These are phyloP conservation scores for Chamaea fasciata DNA, from an alignment of 2,113 vertebrate species.

Conservation along the genomic window DNA sequence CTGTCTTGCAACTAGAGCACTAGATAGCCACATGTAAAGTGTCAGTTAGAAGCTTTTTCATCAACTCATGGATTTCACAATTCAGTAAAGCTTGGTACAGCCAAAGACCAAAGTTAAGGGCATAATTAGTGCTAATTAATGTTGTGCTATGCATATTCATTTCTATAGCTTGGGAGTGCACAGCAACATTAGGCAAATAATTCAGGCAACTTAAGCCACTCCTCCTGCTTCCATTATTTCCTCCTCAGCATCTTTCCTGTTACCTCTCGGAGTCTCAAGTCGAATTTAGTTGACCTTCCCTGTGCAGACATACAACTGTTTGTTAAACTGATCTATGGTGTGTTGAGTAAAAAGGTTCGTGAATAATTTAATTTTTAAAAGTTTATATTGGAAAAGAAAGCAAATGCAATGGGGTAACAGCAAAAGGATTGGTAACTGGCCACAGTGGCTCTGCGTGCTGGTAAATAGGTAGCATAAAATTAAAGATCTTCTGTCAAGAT, in stretches of 20 bases:
- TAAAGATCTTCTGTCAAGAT: neutral
- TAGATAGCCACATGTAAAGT: neutral
- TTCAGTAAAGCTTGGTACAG: neutral
- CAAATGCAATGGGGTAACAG: neutral
- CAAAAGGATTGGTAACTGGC: neutral
- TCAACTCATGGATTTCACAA: neutral
- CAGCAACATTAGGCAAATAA: neutral
- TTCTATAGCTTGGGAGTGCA: constrained; percentile 28
- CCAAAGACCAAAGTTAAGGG: neutral
- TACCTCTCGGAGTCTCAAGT: neutral
- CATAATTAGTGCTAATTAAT: constrained; percentile 15
- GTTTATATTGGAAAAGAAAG: neutral
- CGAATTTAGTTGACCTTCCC: neutral
- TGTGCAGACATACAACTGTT: neutral
- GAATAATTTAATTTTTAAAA: neutral
- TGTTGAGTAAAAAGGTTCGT: neutral
- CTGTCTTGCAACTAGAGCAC: neutral
- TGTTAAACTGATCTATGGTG: neutral
- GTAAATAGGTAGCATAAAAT: neutral
- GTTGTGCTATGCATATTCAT: neutral
- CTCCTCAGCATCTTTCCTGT: neutral
- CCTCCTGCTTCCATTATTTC: neutral
- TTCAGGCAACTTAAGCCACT: neutral
- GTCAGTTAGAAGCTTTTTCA: neutral
- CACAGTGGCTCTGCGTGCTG: rapidly evolving